Evolutionary conservation across 1,140 invertebrate genomes (phyloP).

Genomic region (Rhynchophorus ferrugineus): DNA sequence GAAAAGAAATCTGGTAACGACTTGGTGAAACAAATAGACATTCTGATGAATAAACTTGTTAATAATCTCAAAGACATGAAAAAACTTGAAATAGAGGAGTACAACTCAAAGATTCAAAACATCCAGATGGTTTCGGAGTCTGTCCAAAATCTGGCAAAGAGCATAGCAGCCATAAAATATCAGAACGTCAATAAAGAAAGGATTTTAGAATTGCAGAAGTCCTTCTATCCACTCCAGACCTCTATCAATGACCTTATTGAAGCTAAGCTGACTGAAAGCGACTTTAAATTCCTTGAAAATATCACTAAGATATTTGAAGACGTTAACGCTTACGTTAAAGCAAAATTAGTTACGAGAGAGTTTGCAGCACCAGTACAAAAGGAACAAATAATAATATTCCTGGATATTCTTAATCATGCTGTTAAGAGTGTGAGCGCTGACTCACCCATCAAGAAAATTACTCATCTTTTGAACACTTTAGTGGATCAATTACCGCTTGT

Average conservation of each 20-base stretch:
- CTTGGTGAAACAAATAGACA: constrained; percentile 2
- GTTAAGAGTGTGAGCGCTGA: constrained; percentile 19
- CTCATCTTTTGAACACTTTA: constrained; percentile 17
- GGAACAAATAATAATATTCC: constrained; percentile 18
- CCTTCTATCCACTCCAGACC: constrained; percentile 32
- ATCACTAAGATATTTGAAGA: constrained; percentile 25
- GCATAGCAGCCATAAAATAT: constrained; percentile 31
- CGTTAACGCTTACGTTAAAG: constrained; percentile 24
- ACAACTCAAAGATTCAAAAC: constrained; percentile 23
- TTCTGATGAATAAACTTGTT: constrained; percentile 13
- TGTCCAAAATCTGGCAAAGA: constrained; percentile 29
- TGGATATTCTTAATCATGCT: constrained; percentile 27
- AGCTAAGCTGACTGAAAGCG: constrained; percentile 23
- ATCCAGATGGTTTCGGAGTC: constrained; percentile 29
- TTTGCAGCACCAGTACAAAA: constrained; percentile 8
- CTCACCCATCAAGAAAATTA: constrained; percentile 23
- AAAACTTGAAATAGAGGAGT: constrained; percentile 14
- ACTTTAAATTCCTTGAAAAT: constrained; percentile 28
- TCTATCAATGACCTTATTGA: constrained; percentile 35
- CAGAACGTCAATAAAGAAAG: constrained; percentile 22
- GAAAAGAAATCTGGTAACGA: neutral
- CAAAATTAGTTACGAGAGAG: constrained; percentile 12
- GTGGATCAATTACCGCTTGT: constrained; percentile 19
- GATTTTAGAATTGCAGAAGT: constrained; percentile 31
- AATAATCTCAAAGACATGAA: constrained; percentile 23